Evolutionary conservation across 2,888 invertebrate species (phyloP), one percentile per base, ranked within the genome.

Genomic region (Phoenoteleia sp.): DNA sequence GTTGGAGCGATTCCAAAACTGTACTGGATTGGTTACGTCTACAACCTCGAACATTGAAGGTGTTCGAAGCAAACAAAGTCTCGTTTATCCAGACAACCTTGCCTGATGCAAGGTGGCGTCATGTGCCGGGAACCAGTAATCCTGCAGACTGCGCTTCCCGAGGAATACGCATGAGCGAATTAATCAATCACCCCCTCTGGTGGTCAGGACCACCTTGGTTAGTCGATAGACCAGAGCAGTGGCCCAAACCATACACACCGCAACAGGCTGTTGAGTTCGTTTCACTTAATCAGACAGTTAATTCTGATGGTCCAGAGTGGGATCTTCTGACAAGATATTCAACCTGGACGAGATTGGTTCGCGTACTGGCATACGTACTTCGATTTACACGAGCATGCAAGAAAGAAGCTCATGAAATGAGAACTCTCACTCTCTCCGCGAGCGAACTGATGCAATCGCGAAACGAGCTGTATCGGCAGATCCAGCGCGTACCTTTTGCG

Each of bases 1-100:
- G 64, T 15, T 64, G 64, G 64, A 47, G n/a, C 25, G 69, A 69
- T 33, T 52, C 52, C 0, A 39, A 36, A 27, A 69, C 7, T 0
- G 54, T 54, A 2, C 33, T 69, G 2, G 52, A 23, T 21, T 69
- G 69, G 69, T 11, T 54, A 1, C 1, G n/a, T 13, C 13, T 23
- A 2, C 54, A 25, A n/a, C 54, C 54, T 7, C 5, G n/a, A 2
- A 54, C 25, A 27, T 54, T 54, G 39, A 2, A 36, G 1, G 15
- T 21, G 13, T 69, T 56, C 42, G 25, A 23, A 6, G 69, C 69
- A 3, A 54, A 69, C 15, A 23, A 42, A 42, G n/a, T 56, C 21
- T 69, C 69, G 5, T 49, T 13, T 13, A 66, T 66, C 21, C 64
- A 66, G 23, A 33, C 45, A 0, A 9, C 6, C 0, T 21, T 62